These are phyloP conservation scores for Morelia viridis DNA, from an alignment of 2,797 vertebrate species.

Conservation along the genomic window DNA sequence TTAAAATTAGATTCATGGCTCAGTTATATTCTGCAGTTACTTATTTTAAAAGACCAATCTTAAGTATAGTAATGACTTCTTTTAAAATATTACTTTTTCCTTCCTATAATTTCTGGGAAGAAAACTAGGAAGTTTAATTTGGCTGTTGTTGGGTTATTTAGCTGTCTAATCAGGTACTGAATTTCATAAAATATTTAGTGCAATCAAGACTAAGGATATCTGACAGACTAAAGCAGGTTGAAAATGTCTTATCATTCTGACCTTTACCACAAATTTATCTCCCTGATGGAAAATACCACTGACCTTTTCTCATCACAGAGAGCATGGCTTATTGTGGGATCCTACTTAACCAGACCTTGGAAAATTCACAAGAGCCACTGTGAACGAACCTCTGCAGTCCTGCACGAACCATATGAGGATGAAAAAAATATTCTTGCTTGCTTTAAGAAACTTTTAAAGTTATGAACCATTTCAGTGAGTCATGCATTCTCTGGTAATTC, in stretches of 20 bases:
- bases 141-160: slow-evolving; percentile 48
- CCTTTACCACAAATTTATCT: slow-evolving; percentile 61
- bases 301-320: slow-evolving; percentile 61
- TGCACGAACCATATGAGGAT: background rate
- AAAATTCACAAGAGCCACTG: slow-evolving; percentile 33
- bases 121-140: slow-evolving; percentile 60
- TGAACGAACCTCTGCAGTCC: slow-evolving; percentile 20
- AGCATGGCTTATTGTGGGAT: slow-evolving; percentile 41
- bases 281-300: slow-evolving; percentile 48
- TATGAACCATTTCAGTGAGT: background rate
- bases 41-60: background rate
- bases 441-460: slow-evolving; percentile 11
- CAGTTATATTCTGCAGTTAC: background rate
- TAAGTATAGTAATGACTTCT: slow-evolving; percentile 16
- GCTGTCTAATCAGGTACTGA: slow-evolving; percentile 65
- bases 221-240: slow-evolving; percentile 33
- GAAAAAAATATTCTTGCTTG: background rate
- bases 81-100: slow-evolving; percentile 23
- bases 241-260: slow-evolving; percentile 63
- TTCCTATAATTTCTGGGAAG: slow-evolving; percentile 46
- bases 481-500: background rate
- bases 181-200: slow-evolving; percentile 55
- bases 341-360: slow-evolving; percentile 35
- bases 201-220: slow-evolving; percentile 56
- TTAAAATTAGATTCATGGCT: background rate